Conservation (phyloP, 2,113 vertebrate species). For the Phalacrocorax carbo region DNA sequence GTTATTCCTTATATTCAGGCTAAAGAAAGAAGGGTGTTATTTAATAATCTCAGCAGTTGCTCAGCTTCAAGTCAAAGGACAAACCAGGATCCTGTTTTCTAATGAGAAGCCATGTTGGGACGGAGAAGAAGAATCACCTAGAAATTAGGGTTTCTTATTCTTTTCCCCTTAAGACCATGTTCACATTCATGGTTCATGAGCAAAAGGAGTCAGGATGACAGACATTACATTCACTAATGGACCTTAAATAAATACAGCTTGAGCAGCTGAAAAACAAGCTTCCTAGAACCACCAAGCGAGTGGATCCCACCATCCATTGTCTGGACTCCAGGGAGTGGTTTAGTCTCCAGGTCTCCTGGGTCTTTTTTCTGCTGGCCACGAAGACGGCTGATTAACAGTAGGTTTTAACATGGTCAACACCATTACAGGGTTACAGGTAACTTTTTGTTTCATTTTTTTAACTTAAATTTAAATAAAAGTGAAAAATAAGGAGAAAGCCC, state of each 20-base stretch:
- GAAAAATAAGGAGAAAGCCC: neutral
- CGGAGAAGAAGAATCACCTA: neutral
- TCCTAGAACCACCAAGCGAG: neutral
- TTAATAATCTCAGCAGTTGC: neutral
- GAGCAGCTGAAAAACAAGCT: neutral
- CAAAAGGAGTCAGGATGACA: neutral
- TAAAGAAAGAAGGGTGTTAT: neutral
- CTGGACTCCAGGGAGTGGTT: neutral
- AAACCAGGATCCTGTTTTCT: neutral
- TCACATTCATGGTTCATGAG: neutral
- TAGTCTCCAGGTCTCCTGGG: neutral
- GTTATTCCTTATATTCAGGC: neutral
- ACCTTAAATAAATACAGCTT: neutral
- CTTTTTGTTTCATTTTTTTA: neutral
- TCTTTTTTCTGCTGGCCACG: neutral
- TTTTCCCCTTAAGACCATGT: neutral
- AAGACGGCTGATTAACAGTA: neutral
- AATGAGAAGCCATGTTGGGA: neutral
- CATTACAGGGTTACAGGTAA: rapidly evolving
- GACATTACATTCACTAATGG: neutral
- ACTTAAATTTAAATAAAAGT: neutral
- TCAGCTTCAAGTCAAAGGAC: neutral
- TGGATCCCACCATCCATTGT: neutral
- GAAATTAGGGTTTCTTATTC: neutral
- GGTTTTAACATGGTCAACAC: neutral